Evolutionary conservation across 2,797 vertebrate genomes (phyloP).

Genomic region (Atherinosoma microstoma): DNA sequence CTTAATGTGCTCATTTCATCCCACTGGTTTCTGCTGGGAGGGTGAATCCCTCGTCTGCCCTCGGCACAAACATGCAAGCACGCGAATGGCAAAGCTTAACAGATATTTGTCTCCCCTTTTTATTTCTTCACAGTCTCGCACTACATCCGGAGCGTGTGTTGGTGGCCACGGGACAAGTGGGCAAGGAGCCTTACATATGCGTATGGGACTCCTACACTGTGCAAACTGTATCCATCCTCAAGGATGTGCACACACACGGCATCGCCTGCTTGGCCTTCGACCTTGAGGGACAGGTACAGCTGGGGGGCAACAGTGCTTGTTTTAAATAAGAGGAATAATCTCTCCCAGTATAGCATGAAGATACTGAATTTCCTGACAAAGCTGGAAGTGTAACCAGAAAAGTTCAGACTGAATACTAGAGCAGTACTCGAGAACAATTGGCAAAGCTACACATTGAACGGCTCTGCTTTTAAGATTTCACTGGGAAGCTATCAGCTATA

Average conservation of each 20-base stretch:
- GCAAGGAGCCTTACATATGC: conserved; percentile 97
- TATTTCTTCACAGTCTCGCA: conserved; percentile 88
- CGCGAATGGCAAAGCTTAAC: conserved; percentile 45
- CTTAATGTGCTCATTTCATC: conserved; percentile 70
- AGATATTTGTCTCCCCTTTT: conserved; percentile 47
- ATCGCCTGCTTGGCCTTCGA: conserved; percentile 97
- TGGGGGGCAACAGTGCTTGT: not conserved
- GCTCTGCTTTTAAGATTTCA: not conserved
- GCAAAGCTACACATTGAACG: not conserved
- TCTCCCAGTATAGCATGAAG: not conserved
- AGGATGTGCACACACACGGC: conserved; percentile 95
- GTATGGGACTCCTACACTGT: conserved; percentile 98
- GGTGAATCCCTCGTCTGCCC: conserved; percentile 44
- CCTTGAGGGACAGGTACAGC: conserved; percentile 94
- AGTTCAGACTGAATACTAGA: not conserved
- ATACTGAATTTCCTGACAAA: not conserved
- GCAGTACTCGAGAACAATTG: not conserved
- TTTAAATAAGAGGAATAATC: not conserved
- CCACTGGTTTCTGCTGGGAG: conserved; percentile 62
- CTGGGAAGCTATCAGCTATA: not conserved
- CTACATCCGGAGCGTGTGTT: conserved; percentile 96
- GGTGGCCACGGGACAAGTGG: conserved; percentile 98
- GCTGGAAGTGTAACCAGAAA: not conserved
- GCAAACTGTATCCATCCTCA: conserved; percentile 95
- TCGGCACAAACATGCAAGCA: conserved; percentile 29